These are phyloP conservation scores for Corythornis cristatus DNA, from an alignment of 2,113 vertebrate species.

Conservation along the genomic window DNA sequence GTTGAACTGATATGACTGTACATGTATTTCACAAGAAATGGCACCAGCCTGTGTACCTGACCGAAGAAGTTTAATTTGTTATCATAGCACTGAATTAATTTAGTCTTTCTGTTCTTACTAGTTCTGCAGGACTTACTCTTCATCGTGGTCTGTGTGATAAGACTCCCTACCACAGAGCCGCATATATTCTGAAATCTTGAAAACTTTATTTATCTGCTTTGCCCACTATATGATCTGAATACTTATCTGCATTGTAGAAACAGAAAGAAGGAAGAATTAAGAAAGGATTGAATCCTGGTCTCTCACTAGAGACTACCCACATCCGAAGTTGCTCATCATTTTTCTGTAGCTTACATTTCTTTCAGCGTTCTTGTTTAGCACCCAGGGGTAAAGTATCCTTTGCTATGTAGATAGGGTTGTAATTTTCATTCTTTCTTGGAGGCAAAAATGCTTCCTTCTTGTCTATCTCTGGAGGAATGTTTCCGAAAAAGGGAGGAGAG, in stretches of 20 bases:
- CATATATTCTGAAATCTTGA: neutral
- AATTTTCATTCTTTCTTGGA: slow-evolving; percentile 73
- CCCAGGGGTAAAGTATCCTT: slow-evolving; percentile 54
- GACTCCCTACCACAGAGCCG: neutral
- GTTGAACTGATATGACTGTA: neutral
- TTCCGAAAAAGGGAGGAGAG: neutral
- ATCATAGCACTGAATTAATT: neutral
- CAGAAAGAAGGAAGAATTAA: slow-evolving; percentile 23
- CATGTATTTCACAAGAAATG: neutral
- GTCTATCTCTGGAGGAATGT: slow-evolving; percentile 51
- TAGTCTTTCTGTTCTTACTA: neutral
- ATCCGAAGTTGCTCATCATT: slow-evolving; percentile 46
- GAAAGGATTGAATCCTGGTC: neutral
- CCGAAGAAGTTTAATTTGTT: neutral
- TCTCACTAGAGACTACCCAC: slow-evolving; percentile 26
- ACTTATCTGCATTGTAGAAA: slow-evolving; percentile 16
- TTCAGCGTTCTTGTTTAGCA: slow-evolving; percentile 23
- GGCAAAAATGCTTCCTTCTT: slow-evolving; percentile 49
- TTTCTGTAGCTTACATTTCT: slow-evolving; percentile 25
- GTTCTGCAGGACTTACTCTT: neutral
- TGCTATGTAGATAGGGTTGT: slow-evolving; percentile 64
- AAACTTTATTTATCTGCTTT: slow-evolving; percentile 44
- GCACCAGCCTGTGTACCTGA: neutral
- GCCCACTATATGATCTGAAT: neutral
- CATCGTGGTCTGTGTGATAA: neutral